Conservation (phyloP, 2,113 vertebrate genomes). For the Sinocyclocheilus rhinocerous region DNA sequence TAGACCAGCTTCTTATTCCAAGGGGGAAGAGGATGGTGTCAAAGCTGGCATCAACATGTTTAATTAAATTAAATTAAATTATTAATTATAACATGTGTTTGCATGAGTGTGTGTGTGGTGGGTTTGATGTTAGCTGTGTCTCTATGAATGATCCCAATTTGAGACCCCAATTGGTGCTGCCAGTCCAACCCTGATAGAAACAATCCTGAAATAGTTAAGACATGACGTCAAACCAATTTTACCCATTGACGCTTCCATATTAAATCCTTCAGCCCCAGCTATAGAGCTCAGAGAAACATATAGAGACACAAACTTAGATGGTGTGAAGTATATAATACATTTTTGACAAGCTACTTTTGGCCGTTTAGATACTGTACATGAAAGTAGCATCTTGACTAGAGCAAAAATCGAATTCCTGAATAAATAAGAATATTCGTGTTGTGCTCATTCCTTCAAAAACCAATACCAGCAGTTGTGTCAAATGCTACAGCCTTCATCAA, state of each 20-base stretch:
- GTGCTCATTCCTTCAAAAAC: neutral
- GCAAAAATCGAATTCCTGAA: neutral
- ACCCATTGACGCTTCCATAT: constrained; percentile 10
- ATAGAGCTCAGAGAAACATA: neutral
- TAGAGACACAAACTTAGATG: neutral
- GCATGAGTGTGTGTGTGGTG: neutral
- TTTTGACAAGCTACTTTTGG: neutral
- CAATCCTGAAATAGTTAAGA: constrained; percentile 29
- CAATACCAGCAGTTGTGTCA: neutral
- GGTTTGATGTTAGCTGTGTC: neutral
- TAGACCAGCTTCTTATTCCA: constrained; percentile 22
- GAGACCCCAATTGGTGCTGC: neutral
- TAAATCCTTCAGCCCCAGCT: neutral
- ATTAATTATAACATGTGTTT: too few relatives aligned
- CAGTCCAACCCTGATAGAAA: neutral
- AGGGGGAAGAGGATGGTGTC: neutral
- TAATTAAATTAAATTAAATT: too few relatives aligned
- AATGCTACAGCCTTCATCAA: neutral
- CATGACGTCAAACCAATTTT: neutral
- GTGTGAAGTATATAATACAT: neutral
- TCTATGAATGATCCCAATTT: neutral
- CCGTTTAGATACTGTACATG: neutral
- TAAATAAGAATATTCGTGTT: neutral
- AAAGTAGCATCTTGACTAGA: neutral
- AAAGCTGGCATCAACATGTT: neutral